Evolutionary conservation across 2,888 invertebrate genomes (phyloP).

Genomic region (Unio delphinus): DNA sequence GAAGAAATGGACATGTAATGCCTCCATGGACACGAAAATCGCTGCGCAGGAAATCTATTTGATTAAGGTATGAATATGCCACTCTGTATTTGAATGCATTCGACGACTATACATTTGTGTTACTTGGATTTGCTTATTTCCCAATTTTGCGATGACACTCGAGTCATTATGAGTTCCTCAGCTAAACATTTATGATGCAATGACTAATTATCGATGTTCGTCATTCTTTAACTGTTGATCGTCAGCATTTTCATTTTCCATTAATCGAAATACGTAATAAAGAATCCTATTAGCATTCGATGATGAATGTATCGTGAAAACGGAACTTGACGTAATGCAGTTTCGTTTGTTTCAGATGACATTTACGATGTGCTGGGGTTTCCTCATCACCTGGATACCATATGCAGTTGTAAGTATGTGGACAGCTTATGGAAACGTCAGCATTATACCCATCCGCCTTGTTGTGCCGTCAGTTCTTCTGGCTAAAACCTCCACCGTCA

Average conservation of each 20-base stretch:
- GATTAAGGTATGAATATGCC: constrained; percentile 3
- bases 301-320: too few relatives aligned
- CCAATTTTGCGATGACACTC: too few relatives aligned
- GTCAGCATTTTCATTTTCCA: too few relatives aligned
- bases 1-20: constrained; percentile 3
- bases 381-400: constrained; percentile 49
- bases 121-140: too few relatives aligned
- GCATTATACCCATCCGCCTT: constrained; percentile 19
- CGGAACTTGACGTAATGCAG: too few relatives aligned
- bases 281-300: too few relatives aligned
- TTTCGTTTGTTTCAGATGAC: constrained; percentile 37
- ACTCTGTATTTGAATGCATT: neutral
- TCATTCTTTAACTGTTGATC: too few relatives aligned
- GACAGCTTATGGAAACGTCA: constrained; percentile 38
- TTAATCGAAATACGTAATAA: too few relatives aligned
- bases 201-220: too few relatives aligned
- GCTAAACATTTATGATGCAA: too few relatives aligned
- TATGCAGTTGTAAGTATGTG: constrained; percentile 50
- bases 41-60: neutral
- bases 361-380: constrained; percentile 50
- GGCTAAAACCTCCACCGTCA: constrained; percentile 35
- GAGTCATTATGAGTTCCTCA: too few relatives aligned
- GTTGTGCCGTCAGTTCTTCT: constrained; percentile 30
- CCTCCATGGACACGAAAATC: neutral
- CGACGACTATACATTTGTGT: too few relatives aligned